phyloP scores from a whole-genome alignment of 2,113 vertebrate genomes.

The Calidris pugnax region DNA sequence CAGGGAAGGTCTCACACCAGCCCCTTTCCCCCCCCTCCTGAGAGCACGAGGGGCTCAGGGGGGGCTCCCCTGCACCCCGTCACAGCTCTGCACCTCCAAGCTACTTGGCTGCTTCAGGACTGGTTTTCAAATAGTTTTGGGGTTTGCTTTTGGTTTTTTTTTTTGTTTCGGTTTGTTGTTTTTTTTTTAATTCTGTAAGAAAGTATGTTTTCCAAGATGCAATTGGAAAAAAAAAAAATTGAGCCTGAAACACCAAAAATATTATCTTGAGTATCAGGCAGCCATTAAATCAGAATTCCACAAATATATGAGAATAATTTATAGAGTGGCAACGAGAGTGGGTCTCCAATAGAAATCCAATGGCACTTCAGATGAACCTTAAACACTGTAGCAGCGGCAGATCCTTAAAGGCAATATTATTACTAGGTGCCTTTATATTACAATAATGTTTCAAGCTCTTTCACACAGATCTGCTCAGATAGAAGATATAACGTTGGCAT shows the following conservation, averaged over 20 bases:
- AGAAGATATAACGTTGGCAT: constrained; percentile 63
- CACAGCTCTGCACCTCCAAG: not conserved
- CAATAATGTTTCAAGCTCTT: constrained; percentile 43
- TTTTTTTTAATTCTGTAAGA: not conserved
- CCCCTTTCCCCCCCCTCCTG: not conserved
- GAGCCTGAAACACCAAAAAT: not conserved
- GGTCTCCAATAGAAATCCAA: not conserved
- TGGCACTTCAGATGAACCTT: not conserved
- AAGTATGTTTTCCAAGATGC: not conserved
- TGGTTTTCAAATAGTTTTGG: not conserved
- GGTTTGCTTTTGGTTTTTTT: not conserved
- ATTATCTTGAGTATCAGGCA: not conserved
- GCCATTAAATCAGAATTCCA: not conserved
- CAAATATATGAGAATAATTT: not conserved
- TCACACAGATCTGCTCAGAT: constrained; percentile 48
- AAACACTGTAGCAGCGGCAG: not conserved
- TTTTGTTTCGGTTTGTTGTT: too few relatives aligned
- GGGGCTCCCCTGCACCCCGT: not conserved
- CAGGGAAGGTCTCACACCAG: not conserved
- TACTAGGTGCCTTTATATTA: not conserved
- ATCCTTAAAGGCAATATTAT: constrained; percentile 1
- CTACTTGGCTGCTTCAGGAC: not conserved
- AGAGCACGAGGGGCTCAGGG: not conserved
- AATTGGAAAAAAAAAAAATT: not conserved
- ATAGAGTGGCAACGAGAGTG: not conserved